These are phyloP conservation scores for Harlomillsia oculata DNA, from an alignment of 1,140 invertebrate genomes.

Conservation along the genomic window DNA sequence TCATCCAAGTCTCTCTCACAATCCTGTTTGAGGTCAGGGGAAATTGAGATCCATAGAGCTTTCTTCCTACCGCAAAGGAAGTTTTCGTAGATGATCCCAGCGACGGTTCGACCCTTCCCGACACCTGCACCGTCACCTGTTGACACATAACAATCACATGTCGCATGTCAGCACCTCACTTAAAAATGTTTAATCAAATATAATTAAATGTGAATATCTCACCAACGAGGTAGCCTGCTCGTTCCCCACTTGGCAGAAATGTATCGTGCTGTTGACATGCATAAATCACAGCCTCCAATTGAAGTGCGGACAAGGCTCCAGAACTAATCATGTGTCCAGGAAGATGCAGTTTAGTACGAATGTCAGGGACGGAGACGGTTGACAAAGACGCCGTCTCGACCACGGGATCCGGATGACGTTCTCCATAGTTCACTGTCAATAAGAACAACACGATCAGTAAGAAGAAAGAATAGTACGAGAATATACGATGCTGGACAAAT, in stretches of 20 bases:
- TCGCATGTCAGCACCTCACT: too few relatives aligned
- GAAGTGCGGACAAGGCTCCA: slow-evolving; percentile 51
- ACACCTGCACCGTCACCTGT: slow-evolving; percentile 59
- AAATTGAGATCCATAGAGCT: slow-evolving; percentile 56
- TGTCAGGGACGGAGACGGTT: slow-evolving; percentile 52
- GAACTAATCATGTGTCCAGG: slow-evolving; percentile 49
- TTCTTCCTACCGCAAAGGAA: slow-evolving; percentile 52
- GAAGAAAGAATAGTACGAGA: too few relatives aligned
- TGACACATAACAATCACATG: slow-evolving; percentile 3
- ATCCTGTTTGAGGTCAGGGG: slow-evolving; percentile 55
- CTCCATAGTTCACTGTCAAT: slow-evolving; percentile 47
- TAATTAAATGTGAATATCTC: too few relatives aligned
- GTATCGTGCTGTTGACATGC: slow-evolving; percentile 53
- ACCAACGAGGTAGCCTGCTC: slow-evolving; percentile 56
- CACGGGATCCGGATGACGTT: slow-evolving; percentile 54
- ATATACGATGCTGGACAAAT: background rate
- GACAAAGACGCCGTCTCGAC: slow-evolving; percentile 57
- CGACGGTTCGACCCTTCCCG: slow-evolving; percentile 58
- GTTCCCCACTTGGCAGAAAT: slow-evolving; percentile 47
- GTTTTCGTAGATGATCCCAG: slow-evolving; percentile 58
- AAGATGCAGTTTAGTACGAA: slow-evolving; percentile 48
- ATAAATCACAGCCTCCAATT: slow-evolving; percentile 56
- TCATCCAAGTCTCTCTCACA: slow-evolving; percentile 55
- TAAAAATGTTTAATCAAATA: too few relatives aligned
- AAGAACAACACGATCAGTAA: too few relatives aligned